Base-by-base conservation (phyloP, 2,113 vertebrate species). In the Callospermophilus lateralis region DNA sequence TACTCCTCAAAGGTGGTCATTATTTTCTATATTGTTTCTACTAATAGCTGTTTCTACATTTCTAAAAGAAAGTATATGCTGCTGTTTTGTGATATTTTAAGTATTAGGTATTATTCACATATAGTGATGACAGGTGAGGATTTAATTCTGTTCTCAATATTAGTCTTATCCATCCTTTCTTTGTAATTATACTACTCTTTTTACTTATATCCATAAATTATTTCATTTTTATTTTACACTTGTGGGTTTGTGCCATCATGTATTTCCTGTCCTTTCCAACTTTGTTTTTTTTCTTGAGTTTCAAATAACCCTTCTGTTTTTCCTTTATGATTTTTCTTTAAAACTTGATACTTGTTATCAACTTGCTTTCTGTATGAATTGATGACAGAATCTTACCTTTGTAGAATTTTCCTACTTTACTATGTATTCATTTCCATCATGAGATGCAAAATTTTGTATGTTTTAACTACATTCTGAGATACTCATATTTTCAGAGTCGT, bases 271-370 rank as follows among this genome's bases (percentile, higher is more conserved):
- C 53, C 5, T 55, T 19, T 55, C 53, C 53, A 55, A 55, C 53
- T 95, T 48, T 85, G 37, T 42, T 42, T 45, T 45, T 89, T 85
- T 96, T 80, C 24, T 90, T 83, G n/a, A 93, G 45, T 92, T 94
- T 89, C 48, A 73, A 79, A 61, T 72, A 34, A 26, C 42, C 11
- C 68, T 58, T 76, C 24, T 90, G 5, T 73, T 53, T 73, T 63
- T 72, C 26, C 89, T 53, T 22, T 51, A 10, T 3, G 55, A 8
- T 84, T 74, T 80, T 73, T 2, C 34, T 74, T 77, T 63, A 76
- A 72, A 90, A 15, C 20, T 34, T 53, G n/a, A 61, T 89, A 19
- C 3, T 26, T 19, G 9, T 76, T 28, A 76, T 89, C 39, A 63
- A 0, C 39, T 79, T 93, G 16, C 26, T 92, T 73, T 95, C 37